Percentiles rank a stretch among this genome's conserved stretches.
Conservation (phyloP, 2,888 invertebrate species). For the Venustoraphidia nigricollis region DNA sequence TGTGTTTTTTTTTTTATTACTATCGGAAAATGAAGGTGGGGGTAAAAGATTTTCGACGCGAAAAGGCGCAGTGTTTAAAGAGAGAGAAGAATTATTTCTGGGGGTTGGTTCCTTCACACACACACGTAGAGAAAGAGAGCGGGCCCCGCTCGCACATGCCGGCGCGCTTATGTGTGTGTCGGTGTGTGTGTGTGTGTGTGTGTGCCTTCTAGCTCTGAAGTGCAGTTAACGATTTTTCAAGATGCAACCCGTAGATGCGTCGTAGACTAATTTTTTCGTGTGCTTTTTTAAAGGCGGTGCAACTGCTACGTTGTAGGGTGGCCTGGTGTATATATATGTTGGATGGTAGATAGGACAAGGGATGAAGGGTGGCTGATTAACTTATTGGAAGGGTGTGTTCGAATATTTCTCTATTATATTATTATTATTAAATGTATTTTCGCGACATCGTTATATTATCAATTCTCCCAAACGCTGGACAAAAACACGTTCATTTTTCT, state of each 20-base stretch:
- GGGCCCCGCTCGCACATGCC: background rate
- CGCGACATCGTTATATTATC: too few relatives aligned
- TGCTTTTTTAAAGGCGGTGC: slow-evolving; percentile 5
- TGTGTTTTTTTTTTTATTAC: background rate
- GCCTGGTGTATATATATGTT: too few relatives aligned
- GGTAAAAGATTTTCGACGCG: slow-evolving; percentile 11
- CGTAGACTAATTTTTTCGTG: slow-evolving; percentile 15
- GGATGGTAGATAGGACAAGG: too few relatives aligned
- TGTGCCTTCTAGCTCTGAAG: slow-evolving; percentile 7
- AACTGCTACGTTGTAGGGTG: background rate
- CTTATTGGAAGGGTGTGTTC: too few relatives aligned
- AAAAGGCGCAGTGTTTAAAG: slow-evolving; percentile 4
- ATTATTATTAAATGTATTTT: too few relatives aligned
- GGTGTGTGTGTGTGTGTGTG: background rate
- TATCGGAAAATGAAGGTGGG: slow-evolving; percentile 7
- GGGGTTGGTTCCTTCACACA: slow-evolving; percentile 7
- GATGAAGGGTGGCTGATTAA: too few relatives aligned
- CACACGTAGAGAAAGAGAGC: background rate
- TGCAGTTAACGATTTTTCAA: slow-evolving; percentile 31
- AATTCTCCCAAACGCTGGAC: too few relatives aligned
- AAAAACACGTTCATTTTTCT: too few relatives aligned
- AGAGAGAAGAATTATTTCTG: slow-evolving; percentile 8
- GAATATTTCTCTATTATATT: too few relatives aligned
- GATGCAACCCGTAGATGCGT: slow-evolving; percentile 30
- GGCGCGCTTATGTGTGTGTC: background rate